Evolutionary conservation across 2,797 vertebrate species (phyloP).

Genomic region (Coregonus suidteri): DNA sequence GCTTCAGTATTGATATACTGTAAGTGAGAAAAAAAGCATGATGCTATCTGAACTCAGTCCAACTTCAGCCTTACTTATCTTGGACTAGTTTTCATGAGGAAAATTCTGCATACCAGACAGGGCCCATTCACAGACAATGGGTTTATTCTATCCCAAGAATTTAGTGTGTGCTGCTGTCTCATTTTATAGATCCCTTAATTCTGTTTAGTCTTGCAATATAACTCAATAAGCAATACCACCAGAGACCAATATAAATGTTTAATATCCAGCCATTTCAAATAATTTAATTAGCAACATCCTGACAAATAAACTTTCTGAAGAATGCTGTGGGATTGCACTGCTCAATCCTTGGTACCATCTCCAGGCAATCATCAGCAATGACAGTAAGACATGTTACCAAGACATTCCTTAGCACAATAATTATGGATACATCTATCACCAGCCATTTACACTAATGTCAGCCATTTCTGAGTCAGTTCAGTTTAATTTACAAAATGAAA

Average conservation of each 20-base stretch:
- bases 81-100: conserved; percentile 22
- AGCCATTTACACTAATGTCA: background rate
- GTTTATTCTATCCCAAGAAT: background rate
- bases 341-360: conserved; percentile 30
- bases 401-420: background rate
- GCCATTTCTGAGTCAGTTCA: background rate
- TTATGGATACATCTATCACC: background rate
- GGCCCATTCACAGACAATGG: conserved; percentile 10
- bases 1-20: conserved; percentile 26
- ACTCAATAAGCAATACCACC: background rate
- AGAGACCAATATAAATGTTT: conserved; percentile 18
- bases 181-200: background rate
- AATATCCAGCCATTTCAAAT: conserved; percentile 27
- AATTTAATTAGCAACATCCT: conserved; percentile 32
- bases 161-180: conserved; percentile 4
- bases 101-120: conserved; percentile 6
- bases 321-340: conserved; percentile 2
- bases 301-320: conserved; percentile 17
- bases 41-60: conserved; percentile 30
- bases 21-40: conserved; percentile 25
- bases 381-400: background rate
- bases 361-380: background rate
- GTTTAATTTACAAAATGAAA: conserved; percentile 2
- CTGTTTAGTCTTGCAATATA: conserved; percentile 26
- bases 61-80: conserved; percentile 25